Evolutionary conservation across 1,140 invertebrate species (phyloP).

Genomic region (Lepidurus couesii): DNA sequence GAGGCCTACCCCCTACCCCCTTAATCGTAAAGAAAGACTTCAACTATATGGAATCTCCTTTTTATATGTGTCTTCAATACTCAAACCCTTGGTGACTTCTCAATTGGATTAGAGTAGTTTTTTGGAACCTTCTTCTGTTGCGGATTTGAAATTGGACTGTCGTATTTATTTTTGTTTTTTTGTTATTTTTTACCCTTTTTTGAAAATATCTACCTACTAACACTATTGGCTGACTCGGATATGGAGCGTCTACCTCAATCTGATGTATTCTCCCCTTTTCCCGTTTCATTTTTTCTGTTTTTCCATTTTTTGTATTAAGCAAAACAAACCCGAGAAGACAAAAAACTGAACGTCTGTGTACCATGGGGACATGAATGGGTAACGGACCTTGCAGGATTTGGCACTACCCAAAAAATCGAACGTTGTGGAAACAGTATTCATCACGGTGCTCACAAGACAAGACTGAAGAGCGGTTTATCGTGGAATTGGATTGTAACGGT

Average conservation of each 20-base stretch:
- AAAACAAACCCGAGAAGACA: neutral
- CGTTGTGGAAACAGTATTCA: conserved; percentile 15
- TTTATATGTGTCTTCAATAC: conserved; percentile 7
- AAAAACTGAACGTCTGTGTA: neutral
- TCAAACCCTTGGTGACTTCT: conserved; percentile 15
- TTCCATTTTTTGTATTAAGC: neutral
- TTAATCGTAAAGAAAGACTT: conserved; percentile 14
- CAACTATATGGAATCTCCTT: neutral
- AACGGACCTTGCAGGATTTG: conserved; percentile 5
- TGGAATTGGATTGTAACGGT: conserved; percentile 7
- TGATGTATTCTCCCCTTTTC: conserved; percentile 14
- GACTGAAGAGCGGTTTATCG: neutral
- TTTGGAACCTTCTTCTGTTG: neutral
- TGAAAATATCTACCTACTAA: neutral
- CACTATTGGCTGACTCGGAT: neutral
- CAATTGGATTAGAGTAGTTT: neutral
- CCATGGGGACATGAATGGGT: neutral
- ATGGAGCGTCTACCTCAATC: conserved; percentile 11
- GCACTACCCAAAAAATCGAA: neutral
- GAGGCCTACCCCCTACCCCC: conserved; percentile 33
- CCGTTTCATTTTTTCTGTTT: neutral
- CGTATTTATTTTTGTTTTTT: conserved; percentile 7
- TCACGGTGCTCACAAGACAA: conserved; percentile 13
- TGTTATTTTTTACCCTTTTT: neutral
- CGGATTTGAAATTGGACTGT: neutral